Evolutionary conservation across 2,888 invertebrate species (phyloP).

Genomic region (Galerucella calmariensis): DNA sequence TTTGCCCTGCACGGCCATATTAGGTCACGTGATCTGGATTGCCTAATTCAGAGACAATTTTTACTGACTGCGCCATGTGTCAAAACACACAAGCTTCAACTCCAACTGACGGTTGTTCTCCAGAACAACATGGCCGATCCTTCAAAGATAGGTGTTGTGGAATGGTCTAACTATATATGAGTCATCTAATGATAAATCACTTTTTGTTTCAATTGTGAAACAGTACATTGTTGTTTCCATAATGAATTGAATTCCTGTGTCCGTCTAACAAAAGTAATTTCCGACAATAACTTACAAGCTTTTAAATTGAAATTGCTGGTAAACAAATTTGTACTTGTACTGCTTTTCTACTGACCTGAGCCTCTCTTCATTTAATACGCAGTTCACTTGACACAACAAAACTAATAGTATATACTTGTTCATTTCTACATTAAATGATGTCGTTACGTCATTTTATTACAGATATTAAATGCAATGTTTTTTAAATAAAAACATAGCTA

Average conservation of each 20-base stretch:
- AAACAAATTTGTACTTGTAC: slow-evolving; percentile 22
- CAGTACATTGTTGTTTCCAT: slow-evolving; percentile 13
- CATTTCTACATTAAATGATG: slow-evolving; percentile 1
- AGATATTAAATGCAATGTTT: neutral
- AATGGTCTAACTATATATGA: too few relatives aligned
- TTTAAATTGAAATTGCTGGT: slow-evolving; percentile 32
- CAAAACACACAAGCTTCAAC: too few relatives aligned
- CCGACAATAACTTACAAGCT: slow-evolving; percentile 14
- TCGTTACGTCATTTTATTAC: neutral
- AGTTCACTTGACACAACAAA: slow-evolving; percentile 20
- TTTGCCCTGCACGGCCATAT: too few relatives aligned
- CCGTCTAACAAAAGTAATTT: slow-evolving; percentile 6
- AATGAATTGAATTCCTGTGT: slow-evolving; percentile 3
- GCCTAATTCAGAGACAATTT: too few relatives aligned
- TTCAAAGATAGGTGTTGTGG: too few relatives aligned
- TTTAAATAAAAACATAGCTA: too few relatives aligned
- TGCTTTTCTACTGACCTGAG: slow-evolving; percentile 21
- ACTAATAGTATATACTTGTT: slow-evolving; percentile 26
- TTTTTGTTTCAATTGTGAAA: neutral
- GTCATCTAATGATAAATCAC: neutral
- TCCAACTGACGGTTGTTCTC: too few relatives aligned
- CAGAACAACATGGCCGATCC: too few relatives aligned
- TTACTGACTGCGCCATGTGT: too few relatives aligned
- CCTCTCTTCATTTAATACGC: slow-evolving; percentile 14
- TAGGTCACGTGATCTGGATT: too few relatives aligned